Base-by-base conservation (phyloP, 2,888 invertebrate genomes). In the Chrysotoxum bicinctum region DNA sequence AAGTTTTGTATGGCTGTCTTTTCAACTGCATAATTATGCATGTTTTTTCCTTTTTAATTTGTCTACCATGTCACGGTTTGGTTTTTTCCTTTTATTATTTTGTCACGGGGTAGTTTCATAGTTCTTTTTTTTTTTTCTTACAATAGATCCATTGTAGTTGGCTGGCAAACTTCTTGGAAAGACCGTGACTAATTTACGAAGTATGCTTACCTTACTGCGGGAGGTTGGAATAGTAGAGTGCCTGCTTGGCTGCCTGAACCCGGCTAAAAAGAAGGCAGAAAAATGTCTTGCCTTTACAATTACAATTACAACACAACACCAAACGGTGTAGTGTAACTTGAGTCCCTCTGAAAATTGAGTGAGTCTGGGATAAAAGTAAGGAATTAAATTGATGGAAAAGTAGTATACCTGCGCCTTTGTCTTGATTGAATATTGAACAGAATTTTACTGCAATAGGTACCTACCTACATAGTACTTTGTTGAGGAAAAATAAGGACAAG, bases 151-250 rank as follows among this genome's bases (percentile, higher is more conserved):
- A 14, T 16, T 26, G 21, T 48, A 23, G n/a, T 64, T 35, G 23
- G 8, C 52, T 68, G 30, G 37, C 40, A 50, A 56, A 40, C 19
- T 82, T 84, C 70, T 66, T 79, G 64, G 74, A 52, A 84, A 64
- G 66, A 45, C 70, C 70, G 75, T 84, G 83, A 84, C 83, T 84
- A 84, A 84, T 79, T 60, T 79, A 60, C 52, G 43, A 83, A 58
- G 78, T 69, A 79, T 83, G 78, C 62, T 52, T 77, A 66, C 62
- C 35, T 52, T 77, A 73, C 56, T 19, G 14, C 21, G 12, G 30
- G 35, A 52, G 40, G 12, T 16, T 37, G 19, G 26, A 26, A n/a
- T 45, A 43, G 23, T 30, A 8, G 19, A 58, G 62, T 48, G 37
- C 43, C 68, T 60, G 23, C 26, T 37, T 54, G 54, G 54, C 30